Base-by-base conservation (phyloP, 2,113 vertebrate genomes). In the Paralichthys olivaceus region DNA sequence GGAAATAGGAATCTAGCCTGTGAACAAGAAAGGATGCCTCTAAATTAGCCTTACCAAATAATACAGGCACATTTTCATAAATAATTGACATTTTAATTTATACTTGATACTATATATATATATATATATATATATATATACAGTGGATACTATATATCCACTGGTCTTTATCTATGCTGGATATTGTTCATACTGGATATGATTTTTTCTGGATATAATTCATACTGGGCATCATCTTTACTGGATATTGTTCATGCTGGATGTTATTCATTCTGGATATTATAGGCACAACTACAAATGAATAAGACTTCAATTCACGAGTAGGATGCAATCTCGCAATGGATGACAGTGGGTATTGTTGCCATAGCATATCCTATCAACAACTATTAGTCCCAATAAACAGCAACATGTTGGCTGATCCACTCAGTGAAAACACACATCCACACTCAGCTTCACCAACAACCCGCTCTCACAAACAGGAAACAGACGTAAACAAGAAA, bases 331-430 rank as follows among this genome's bases (percentile, higher is more conserved):
- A 28, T n/a, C 37, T 19, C 54, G 37, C 26, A 68, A 23, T 56
- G 62, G 56, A 45, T 23, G 53, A 70, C 77, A 66, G 67, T 58
- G 55, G 70, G 69, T 37, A 26, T 25, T 74, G 79, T 82, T 86
- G 65, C 72, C 72, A 84, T 64, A 73, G 65, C 74, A 64, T 69
- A 80, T 71, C 47, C 75, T 11, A 80, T 73, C 72, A 81, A 89
- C 77, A 81, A 87, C 83, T 86, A 75, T 84, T 71, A 13, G 37
- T 40, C 37, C 11, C 37, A 40, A 40, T 40, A 40, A 77, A 64
- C 72, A 90, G 86, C 83, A 87, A 89, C 90, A 89, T 85, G 84
- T 87, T 85, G 86, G 59, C 55, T 32, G 23, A 60, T 55, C 54
- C 20, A 2, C 65, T 62, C 81, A 84, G 65, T 80, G 19, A 58